phyloP scores from a whole-genome alignment of 2,113 vertebrate genomes.

The Hippocampus mohnikei region DNA sequence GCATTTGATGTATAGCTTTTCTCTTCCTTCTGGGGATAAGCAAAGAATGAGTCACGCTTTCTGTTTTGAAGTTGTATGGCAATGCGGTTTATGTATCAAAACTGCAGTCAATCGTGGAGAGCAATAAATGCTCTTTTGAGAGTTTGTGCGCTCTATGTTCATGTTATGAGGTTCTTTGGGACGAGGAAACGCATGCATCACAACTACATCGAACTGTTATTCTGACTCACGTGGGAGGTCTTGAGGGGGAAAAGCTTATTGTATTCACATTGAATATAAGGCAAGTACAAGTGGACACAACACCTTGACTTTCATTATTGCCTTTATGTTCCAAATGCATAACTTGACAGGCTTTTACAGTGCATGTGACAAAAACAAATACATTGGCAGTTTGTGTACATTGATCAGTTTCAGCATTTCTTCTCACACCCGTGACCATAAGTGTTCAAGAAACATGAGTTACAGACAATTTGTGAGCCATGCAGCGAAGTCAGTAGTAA shows the following conservation, averaged over 20 bases:
- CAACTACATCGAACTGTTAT: not conserved
- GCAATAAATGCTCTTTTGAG: slow-evolving; percentile 58
- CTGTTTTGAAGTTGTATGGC: slow-evolving; percentile 43
- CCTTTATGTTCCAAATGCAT: not conserved
- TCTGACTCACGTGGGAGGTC: not conserved
- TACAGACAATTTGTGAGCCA: slow-evolving; percentile 24
- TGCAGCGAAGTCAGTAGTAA: slow-evolving; percentile 55
- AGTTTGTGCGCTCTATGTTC: slow-evolving; percentile 4
- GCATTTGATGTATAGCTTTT: slow-evolving; percentile 22
- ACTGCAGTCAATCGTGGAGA: slow-evolving; percentile 53
- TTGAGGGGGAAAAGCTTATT: not conserved
- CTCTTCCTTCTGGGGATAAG: not conserved
- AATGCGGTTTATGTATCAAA: slow-evolving; percentile 64
- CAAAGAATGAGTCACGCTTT: slow-evolving; percentile 22
- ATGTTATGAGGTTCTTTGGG: not conserved
- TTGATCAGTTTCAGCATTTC: not conserved
- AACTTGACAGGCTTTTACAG: not conserved
- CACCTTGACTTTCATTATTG: slow-evolving; percentile 1
- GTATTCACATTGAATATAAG: not conserved
- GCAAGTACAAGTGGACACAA: not conserved
- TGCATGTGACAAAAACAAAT: not conserved
- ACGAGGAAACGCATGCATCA: not conserved
- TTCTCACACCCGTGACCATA: not conserved
- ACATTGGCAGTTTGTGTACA: not conserved
- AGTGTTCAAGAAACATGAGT: slow-evolving; percentile 27